phyloP scores from a whole-genome alignment of 2,888 invertebrate genomes.

The Parnassius mnemosyne region DNA sequence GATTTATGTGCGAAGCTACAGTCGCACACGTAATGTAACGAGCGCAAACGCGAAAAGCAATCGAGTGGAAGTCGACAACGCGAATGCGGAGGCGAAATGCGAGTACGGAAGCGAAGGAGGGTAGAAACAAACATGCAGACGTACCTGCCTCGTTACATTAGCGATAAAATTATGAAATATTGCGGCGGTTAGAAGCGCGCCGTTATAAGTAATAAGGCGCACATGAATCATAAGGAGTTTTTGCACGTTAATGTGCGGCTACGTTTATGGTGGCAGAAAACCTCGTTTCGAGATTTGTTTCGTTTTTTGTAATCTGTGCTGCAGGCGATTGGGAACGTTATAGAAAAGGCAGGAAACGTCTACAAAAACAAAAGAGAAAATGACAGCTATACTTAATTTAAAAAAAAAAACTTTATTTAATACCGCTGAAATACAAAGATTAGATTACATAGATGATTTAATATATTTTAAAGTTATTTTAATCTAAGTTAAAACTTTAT shows the following conservation, averaged over 20 bases:
- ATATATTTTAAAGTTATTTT: too few species aligned
- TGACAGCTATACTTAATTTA: background rate
- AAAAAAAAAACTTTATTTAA: background rate
- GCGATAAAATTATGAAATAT: conserved; percentile 73
- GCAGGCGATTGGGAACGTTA: background rate
- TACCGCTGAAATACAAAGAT: too few species aligned
- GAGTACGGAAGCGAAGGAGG: conserved; percentile 44
- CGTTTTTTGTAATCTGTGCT: conserved; percentile 12
- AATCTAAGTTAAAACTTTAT: too few species aligned
- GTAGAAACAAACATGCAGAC: conserved; percentile 43
- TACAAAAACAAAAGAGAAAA: background rate
- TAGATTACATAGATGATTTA: too few species aligned
- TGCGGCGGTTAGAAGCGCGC: conserved; percentile 36
- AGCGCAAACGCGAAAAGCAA: conserved; percentile 37
- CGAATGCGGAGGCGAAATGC: conserved; percentile 36
- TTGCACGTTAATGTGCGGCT: conserved; percentile 36
- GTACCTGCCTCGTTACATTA: conserved; percentile 60
- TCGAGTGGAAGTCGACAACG: conserved; percentile 43
- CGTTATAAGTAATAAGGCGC: conserved; percentile 29
- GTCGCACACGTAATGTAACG: conserved; percentile 21
- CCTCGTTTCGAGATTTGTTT: conserved; percentile 13
- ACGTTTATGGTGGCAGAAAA: conserved; percentile 29
- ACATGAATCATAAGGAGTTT: conserved; percentile 41
- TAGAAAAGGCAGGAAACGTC: background rate
- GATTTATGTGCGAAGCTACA: conserved; percentile 25